phyloP scores from a whole-genome alignment of 1,140 invertebrate species.

The Steinernema khuongi region DNA sequence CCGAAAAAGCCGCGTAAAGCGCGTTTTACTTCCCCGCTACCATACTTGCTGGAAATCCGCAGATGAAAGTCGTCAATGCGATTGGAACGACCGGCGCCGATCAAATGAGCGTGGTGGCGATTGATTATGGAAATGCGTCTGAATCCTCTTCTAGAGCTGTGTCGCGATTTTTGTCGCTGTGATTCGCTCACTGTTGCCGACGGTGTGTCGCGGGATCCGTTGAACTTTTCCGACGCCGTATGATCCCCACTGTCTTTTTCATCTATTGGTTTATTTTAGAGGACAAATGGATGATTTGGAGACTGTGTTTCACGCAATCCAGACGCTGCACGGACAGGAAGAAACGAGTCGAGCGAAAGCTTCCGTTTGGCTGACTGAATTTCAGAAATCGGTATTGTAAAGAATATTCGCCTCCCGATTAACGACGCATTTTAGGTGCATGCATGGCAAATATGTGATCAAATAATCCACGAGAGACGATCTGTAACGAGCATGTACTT shows the following conservation, averaged over 20 bases:
- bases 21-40: not conserved
- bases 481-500: not conserved
- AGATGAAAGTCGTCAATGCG: not conserved
- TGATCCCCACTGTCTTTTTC: not conserved
- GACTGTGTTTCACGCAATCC: not conserved
- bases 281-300: not conserved
- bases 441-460: not conserved
- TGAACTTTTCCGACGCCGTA: not conserved
- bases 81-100: slow-evolving; percentile 1
- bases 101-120: slow-evolving; percentile 1
- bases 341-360: not conserved
- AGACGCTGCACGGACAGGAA: not conserved
- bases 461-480: not conserved
- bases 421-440: not conserved
- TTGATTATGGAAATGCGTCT: slow-evolving; percentile 16
- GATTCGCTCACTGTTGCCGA: not conserved
- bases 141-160: not conserved
- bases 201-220: not conserved
- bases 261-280: not conserved
- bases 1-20: not conserved
- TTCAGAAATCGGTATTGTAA: not conserved
- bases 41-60: not conserved
- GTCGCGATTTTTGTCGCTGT: not conserved
- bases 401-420: not conserved
- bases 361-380: not conserved